Evolutionary conservation across 2,888 invertebrate species (phyloP).

Genomic region (Cephus nigrinus): DNA sequence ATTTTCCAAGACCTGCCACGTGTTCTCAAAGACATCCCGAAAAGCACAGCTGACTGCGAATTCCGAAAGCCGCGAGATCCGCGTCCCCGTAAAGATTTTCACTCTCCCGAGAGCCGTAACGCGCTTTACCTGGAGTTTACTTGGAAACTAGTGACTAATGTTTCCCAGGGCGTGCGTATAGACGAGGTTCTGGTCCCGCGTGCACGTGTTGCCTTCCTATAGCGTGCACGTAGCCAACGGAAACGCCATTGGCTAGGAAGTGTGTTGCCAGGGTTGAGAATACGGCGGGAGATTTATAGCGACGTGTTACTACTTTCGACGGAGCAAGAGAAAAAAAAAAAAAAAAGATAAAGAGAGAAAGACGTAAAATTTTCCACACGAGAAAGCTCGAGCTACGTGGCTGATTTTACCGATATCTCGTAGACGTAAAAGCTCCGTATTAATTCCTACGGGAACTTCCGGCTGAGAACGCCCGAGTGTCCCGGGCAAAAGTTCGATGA

Average conservation of each 20-base stretch:
- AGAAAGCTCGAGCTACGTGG: neutral
- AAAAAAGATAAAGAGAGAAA: neutral
- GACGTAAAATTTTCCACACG: neutral
- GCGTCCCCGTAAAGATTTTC: conserved; percentile 1
- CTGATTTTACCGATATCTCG: neutral
- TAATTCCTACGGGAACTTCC: neutral
- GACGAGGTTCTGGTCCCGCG: neutral
- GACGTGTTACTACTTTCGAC: neutral
- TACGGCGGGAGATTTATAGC: neutral
- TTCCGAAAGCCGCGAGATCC: neutral
- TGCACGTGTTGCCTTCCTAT: neutral
- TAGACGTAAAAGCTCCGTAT: neutral
- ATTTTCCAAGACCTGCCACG: no score
- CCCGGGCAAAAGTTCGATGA: neutral
- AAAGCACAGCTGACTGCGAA: neutral
- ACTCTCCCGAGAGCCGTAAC: conserved; percentile 3
- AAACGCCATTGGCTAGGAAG: neutral
- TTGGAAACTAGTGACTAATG: conserved; percentile 9
- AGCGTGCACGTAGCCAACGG: neutral
- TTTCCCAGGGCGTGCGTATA: conserved; percentile 2
- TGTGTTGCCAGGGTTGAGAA: neutral
- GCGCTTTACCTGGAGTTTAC: conserved; percentile 6
- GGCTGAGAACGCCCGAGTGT: neutral
- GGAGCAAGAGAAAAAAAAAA: neutral
- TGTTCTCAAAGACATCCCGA: neutral